phyloP scores from a whole-genome alignment of 2,888 invertebrate genomes.

The Drosophila paranaensis region DNA sequence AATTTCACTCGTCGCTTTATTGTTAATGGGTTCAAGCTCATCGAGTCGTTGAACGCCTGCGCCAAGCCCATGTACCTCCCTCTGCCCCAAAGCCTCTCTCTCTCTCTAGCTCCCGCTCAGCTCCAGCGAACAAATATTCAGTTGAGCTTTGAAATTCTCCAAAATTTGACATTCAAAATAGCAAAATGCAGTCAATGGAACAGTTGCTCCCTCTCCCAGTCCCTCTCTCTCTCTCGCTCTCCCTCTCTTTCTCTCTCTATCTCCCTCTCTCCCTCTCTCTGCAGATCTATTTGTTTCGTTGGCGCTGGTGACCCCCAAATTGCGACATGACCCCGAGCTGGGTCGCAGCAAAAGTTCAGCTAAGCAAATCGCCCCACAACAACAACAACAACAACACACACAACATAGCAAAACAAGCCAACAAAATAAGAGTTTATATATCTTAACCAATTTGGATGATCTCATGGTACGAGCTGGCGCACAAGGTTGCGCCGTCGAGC shows the following conservation, averaged over 20 bases:
- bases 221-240: too few relatives aligned
- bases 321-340: slow-evolving; percentile 60
- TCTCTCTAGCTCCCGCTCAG: not conserved
- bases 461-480: slow-evolving; percentile 32
- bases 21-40: slow-evolving; percentile 35
- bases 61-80: slow-evolving; percentile 11
- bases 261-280: not conserved
- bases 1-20: not conserved
- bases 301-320: slow-evolving; percentile 68
- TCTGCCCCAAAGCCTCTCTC: not conserved
- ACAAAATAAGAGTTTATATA: slow-evolving; percentile 3
- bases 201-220: slow-evolving; percentile 16
- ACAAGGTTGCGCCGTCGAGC: slow-evolving; percentile 38
- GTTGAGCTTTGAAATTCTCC: slow-evolving; percentile 4
- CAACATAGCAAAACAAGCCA: slow-evolving; percentile 2
- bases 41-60: slow-evolving; percentile 65
- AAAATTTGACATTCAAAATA: slow-evolving; percentile 50
- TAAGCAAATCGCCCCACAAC: slow-evolving; percentile 41
- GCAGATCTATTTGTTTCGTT: slow-evolving; percentile 15
- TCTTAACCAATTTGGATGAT: slow-evolving; percentile 36
- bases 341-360: slow-evolving; percentile 55
- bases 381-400: too few relatives aligned
- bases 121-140: not conserved
- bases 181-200: slow-evolving; percentile 68
- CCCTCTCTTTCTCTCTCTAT: not conserved